These are phyloP conservation scores for Phocides pigmalion DNA, from an alignment of 1,140 invertebrate genomes.

Conservation along the genomic window DNA sequence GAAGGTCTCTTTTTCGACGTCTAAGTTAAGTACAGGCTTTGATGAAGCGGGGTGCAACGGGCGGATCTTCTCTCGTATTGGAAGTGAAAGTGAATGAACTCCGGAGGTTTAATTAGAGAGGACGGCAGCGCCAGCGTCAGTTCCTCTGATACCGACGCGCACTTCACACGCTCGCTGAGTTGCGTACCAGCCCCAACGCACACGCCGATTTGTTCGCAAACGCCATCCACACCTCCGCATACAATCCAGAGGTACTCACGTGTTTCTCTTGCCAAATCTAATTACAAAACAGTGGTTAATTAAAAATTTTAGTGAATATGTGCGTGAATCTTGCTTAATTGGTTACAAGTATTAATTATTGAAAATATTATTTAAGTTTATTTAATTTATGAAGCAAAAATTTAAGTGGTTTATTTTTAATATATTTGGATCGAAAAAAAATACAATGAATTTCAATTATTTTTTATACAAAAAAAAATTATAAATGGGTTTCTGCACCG, in stretches of 20 bases:
- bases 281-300: constrained; percentile 22
- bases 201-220: constrained; percentile 38
- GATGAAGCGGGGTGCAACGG: constrained; percentile 59
- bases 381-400: no score
- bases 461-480: no score
- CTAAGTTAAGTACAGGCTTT: constrained; percentile 42
- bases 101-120: constrained; percentile 82
- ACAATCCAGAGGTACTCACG: constrained; percentile 47
- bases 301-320: constrained; percentile 17
- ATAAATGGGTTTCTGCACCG: no score
- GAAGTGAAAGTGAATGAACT: constrained; percentile 84
- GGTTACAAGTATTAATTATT: no score
- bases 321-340: background rate
- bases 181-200: constrained; percentile 46
- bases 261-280: constrained; percentile 37
- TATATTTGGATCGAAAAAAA: no score
- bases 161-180: constrained; percentile 51
- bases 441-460: no score
- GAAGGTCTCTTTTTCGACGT: constrained; percentile 64
- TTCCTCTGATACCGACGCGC: constrained; percentile 70
- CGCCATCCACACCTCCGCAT: constrained; percentile 30
- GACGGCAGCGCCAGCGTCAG: constrained; percentile 71
- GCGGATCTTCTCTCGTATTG: constrained; percentile 72
- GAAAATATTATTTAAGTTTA: no score
- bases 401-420: no score